These are phyloP conservation scores for Yponomeuta evonymella DNA, from an alignment of 2,888 invertebrate genomes.

Conservation along the genomic window DNA sequence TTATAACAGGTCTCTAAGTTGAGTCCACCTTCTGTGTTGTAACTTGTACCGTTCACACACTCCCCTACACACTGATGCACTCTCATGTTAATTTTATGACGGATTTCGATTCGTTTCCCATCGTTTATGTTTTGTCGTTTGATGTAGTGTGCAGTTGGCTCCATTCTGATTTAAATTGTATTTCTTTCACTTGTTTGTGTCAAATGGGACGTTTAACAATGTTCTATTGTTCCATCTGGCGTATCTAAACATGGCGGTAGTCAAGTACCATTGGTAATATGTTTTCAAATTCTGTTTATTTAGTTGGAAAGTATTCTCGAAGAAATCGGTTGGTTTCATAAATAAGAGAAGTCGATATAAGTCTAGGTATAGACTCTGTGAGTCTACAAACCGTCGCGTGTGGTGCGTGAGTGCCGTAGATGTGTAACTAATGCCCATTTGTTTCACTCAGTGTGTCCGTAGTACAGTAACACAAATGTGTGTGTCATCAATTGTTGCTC, in stretches of 20 bases:
- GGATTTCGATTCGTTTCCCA: conserved; percentile 7
- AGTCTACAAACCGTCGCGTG: neutral
- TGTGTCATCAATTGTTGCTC: too few species aligned
- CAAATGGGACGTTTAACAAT: neutral
- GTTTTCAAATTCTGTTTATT: too few species aligned
- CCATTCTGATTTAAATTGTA: neutral
- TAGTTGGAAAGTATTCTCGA: too few species aligned
- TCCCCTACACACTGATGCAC: neutral
- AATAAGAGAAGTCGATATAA: too few species aligned
- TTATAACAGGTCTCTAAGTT: neutral
- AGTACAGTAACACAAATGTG: too few species aligned
- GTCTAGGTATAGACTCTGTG: too few species aligned
- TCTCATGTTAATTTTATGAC: conserved; percentile 1
- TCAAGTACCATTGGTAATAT: too few species aligned
- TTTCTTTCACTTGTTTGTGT: neutral
- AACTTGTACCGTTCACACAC: neutral
- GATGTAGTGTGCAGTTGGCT: neutral
- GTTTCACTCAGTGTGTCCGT: neutral
- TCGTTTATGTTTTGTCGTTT: conserved; percentile 2
- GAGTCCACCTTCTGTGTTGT: neutral
- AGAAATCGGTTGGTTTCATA: too few species aligned
- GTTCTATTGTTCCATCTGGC: neutral
- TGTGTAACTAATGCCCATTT: neutral
- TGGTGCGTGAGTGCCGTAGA: neutral
- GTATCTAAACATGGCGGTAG: neutral